These are phyloP conservation scores for Rhopalosiphum maidis DNA, from an alignment of 1,140 invertebrate species.

Conservation along the genomic window DNA sequence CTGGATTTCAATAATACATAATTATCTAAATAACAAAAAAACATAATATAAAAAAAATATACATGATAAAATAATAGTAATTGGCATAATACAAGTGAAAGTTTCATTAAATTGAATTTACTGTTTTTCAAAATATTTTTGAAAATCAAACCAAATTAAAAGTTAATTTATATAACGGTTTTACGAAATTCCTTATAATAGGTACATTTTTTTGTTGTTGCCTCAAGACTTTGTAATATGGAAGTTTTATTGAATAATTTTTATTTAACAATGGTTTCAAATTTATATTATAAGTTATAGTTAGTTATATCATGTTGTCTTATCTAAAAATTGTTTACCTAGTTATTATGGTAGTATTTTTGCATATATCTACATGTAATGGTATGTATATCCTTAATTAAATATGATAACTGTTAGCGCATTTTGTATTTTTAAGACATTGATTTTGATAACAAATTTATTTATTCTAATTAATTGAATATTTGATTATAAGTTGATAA, in stretches of 20 bases:
- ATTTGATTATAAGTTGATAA: not conserved
- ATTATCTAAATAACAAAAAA: not conserved
- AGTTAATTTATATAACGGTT: no score
- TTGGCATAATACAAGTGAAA: not conserved
- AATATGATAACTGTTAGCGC: not conserved
- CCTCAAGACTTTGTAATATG: no score
- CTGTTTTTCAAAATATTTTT: no score
- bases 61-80: not conserved
- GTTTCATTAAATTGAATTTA: not conserved
- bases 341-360: not conserved
- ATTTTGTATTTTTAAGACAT: not conserved
- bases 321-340: not conserved
- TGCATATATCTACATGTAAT: not conserved
- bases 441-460: not conserved
- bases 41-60: not conserved
- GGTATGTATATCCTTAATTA: not conserved
- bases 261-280: not conserved
- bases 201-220: not conserved
- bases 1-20: not conserved
- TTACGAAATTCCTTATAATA: no score
- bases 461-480: not conserved
- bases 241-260: not conserved
- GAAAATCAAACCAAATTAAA: no score
- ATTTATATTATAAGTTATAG: not conserved
- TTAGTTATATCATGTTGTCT: not conserved